These are phyloP conservation scores for Drosophila simulans DNA, from an alignment of 1,140 invertebrate species.

Conservation along the genomic window DNA sequence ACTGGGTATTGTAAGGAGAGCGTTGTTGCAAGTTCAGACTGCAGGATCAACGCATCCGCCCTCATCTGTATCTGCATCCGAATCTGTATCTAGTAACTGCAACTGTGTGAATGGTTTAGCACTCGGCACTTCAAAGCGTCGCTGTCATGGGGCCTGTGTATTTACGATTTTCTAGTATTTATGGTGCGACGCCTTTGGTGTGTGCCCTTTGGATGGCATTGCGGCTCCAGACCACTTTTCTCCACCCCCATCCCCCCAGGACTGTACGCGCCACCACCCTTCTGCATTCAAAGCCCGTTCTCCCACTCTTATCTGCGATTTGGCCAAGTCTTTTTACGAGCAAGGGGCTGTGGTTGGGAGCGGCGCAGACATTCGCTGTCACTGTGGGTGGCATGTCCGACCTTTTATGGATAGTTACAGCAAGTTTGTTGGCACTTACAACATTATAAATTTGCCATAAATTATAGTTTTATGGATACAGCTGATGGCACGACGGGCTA, in stretches of 20 bases:
- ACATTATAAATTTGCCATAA: slow-evolving; percentile 78
- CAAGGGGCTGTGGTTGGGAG: slow-evolving; percentile 42
- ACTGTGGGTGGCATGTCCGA: slow-evolving; percentile 44
- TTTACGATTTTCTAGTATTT: slow-evolving; percentile 76
- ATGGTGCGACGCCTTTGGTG: slow-evolving; percentile 57
- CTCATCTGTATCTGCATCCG: background rate
- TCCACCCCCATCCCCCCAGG: background rate
- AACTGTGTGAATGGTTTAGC: slow-evolving; percentile 43
- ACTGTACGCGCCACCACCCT: background rate
- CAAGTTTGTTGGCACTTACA: slow-evolving; percentile 80
- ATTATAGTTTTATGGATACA: slow-evolving; percentile 72
- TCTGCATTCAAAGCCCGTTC: slow-evolving; percentile 6
- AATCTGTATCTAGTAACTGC: slow-evolving; percentile 16
- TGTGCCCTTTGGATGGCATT: slow-evolving; percentile 29
- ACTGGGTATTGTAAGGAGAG: background rate
- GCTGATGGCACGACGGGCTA: slow-evolving; percentile 46
- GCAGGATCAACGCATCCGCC: background rate
- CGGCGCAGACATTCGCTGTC: slow-evolving; percentile 13
- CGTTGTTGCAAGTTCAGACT: background rate
- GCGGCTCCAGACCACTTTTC: slow-evolving; percentile 15
- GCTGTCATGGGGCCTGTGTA: slow-evolving; percentile 38
- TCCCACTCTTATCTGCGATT: slow-evolving; percentile 37
- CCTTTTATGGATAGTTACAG: slow-evolving; percentile 76
- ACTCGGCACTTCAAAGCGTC: slow-evolving; percentile 24
- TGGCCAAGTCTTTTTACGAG: slow-evolving; percentile 68